Conservation (phyloP, 2,888 invertebrate species). For the Campoletis raptor region DNA sequence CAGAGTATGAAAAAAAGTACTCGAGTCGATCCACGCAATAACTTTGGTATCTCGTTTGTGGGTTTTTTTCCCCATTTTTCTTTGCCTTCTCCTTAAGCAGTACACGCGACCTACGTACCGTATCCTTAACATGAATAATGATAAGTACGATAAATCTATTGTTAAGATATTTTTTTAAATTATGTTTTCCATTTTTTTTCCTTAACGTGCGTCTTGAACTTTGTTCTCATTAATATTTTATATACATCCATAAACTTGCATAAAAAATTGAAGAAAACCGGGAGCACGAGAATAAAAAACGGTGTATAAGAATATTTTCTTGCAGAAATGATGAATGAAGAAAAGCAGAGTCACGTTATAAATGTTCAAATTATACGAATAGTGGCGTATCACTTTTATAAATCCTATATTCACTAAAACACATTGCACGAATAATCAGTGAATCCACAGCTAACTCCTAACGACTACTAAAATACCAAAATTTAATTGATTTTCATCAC, state of each 20-base stretch:
- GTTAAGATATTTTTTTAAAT: conserved; percentile 34
- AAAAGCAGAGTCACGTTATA: conserved; percentile 3
- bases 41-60: conserved; percentile 45
- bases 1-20: conserved; percentile 38
- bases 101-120: conserved; percentile 45
- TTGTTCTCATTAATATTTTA: conserved; percentile 47
- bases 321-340: conserved; percentile 6
- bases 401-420: not conserved
- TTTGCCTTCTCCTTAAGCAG: conserved; percentile 10
- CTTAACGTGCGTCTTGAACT: conserved; percentile 28
- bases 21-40: conserved; percentile 52
- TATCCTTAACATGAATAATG: conserved; percentile 44
- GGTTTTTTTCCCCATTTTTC: conserved; percentile 29
- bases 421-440: conserved; percentile 13
- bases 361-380: conserved; percentile 27
- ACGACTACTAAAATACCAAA: not conserved
- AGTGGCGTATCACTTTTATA: not conserved
- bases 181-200: conserved; percentile 4
- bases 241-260: not conserved
- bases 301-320: not conserved
- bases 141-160: conserved; percentile 58
- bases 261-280: not conserved
- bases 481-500: not conserved
- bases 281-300: conserved; percentile 11
- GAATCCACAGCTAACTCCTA: not conserved